Base-by-base conservation (phyloP, 1,140 invertebrate genomes). In the Atopsyche davidsoni region DNA sequence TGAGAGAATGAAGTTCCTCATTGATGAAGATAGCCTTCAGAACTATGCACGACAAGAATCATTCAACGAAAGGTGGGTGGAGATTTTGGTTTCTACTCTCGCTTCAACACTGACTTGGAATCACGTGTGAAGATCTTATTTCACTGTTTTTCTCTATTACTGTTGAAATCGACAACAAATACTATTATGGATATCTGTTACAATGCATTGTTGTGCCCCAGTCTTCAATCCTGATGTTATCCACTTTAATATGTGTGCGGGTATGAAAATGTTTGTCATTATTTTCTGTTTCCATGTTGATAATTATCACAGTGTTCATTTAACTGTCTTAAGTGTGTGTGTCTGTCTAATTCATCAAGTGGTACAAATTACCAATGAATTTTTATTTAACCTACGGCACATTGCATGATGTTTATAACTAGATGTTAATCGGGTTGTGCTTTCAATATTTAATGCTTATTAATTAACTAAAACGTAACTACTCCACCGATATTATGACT, bases 1-100 rank as follows among this genome's bases (percentile, higher is more conserved):
- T 67, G 92, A 98, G 67, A 83, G 92, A 63, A 96, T 97, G 88
- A 91, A 93, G 64, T 99, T 98, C 73, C 77, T 99, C 31, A 96
- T 98, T 57, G 93, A 98, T 72, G 92, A 96, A 68, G 92, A 92
- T 64, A 96, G 93, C 70, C 80, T 98, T 13, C 96, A 98, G 72
- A 94, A 90, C 67, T 98, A 97, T 69, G 93, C 94, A 13, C 85
- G 90, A 55, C 82, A 87, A 60, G 89, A 92, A 62, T 89, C 89
- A 4, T 98, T 98, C 73, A 96, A 97, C 73, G 91, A 96, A 76
- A 97, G 91, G 95, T 97, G 82, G 79, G 83, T 75, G 54, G 67
- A 46, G 18, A n/a, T 35, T 2, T 36, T 35, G 2, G 1, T 10
- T 23, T 6, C 17, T 16, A 14, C 17, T 48, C n/a, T 17, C 34